These are phyloP conservation scores for Harpagoxenus sublaevis DNA, from an alignment of 2,888 invertebrate genomes.

Conservation along the genomic window DNA sequence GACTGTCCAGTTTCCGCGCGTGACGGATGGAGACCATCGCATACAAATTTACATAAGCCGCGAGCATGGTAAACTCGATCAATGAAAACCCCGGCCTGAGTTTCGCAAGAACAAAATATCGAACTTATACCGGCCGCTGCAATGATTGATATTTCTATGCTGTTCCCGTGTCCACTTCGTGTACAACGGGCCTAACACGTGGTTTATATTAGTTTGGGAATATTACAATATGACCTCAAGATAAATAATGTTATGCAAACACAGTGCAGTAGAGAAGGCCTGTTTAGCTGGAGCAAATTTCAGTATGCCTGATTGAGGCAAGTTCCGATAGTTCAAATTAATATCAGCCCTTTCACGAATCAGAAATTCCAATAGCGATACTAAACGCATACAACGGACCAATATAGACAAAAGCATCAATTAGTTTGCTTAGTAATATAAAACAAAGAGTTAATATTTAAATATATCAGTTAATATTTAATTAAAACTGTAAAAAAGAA, in stretches of 20 bases:
- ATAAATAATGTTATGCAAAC: slow-evolving; percentile 42
- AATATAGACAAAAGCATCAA: neutral
- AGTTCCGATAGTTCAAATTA: slow-evolving; percentile 29
- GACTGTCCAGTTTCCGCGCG: neutral
- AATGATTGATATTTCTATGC: neutral
- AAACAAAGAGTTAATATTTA: slow-evolving; percentile 9
- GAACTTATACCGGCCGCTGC: slow-evolving; percentile 1
- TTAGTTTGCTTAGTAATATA: neutral
- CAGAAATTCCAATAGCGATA: slow-evolving; percentile 18
- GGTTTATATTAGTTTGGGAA: slow-evolving; percentile 25
- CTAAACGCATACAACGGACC: neutral
- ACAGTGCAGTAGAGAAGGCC: neutral
- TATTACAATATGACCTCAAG: slow-evolving; percentile 38
- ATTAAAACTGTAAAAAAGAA: neutral
- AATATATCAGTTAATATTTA: neutral
- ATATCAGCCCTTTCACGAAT: slow-evolving; percentile 30
- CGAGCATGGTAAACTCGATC: neutral
- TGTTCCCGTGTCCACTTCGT: neutral
- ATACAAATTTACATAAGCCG: slow-evolving; percentile 16
- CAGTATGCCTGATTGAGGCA: neutral
- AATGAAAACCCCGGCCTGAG: neutral
- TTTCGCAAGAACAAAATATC: slow-evolving; percentile 14
- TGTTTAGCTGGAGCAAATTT: slow-evolving; percentile 44
- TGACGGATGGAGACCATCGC: slow-evolving; percentile 23
- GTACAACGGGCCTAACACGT: neutral